Percentiles rank a stretch among this genome's conserved stretches.
phyloP scores from a whole-genome alignment of 1,140 invertebrate genomes.

The Trypoxylus dichotomus region DNA sequence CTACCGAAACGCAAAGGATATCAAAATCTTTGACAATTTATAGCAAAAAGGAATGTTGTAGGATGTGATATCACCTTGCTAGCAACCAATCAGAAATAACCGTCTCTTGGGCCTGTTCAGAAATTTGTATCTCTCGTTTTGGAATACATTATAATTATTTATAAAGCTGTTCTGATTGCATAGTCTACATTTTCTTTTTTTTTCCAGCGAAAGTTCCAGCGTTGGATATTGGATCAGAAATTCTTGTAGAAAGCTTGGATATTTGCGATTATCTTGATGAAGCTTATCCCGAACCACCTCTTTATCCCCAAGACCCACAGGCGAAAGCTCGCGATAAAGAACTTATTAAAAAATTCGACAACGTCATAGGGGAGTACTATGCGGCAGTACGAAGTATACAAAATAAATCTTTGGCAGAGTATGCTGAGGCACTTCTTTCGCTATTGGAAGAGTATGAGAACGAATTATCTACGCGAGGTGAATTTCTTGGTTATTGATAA shows the following conservation, averaged over 20 bases:
- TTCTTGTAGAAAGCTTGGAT: slow-evolving; percentile 30
- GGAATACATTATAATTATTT: too few species aligned
- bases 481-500: background rate
- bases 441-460: slow-evolving; percentile 12
- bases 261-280: slow-evolving; percentile 31
- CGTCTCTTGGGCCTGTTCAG: too few species aligned
- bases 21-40: too few species aligned
- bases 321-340: slow-evolving; percentile 4
- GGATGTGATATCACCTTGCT: too few species aligned
- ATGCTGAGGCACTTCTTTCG: background rate
- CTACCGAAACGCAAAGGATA: too few species aligned
- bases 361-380: background rate
- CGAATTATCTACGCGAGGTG: slow-evolving; percentile 25
- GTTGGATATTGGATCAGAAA: slow-evolving; percentile 27
- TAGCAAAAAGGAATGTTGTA: too few species aligned
- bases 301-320: slow-evolving; percentile 11
- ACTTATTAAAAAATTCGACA: slow-evolving; percentile 26
- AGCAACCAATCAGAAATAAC: too few species aligned
- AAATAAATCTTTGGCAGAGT: background rate
- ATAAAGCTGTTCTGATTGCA: too few species aligned
- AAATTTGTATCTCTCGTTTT: too few species aligned
- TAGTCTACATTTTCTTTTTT: background rate
- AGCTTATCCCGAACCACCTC: slow-evolving; percentile 26
- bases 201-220: slow-evolving; percentile 27
- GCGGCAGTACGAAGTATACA: background rate